Percentiles rank a stretch among this genome's conserved stretches.
These are phyloP conservation scores for Falco novaeseelandiae DNA, from an alignment of 2,797 vertebrate species.

Conservation along the genomic window DNA sequence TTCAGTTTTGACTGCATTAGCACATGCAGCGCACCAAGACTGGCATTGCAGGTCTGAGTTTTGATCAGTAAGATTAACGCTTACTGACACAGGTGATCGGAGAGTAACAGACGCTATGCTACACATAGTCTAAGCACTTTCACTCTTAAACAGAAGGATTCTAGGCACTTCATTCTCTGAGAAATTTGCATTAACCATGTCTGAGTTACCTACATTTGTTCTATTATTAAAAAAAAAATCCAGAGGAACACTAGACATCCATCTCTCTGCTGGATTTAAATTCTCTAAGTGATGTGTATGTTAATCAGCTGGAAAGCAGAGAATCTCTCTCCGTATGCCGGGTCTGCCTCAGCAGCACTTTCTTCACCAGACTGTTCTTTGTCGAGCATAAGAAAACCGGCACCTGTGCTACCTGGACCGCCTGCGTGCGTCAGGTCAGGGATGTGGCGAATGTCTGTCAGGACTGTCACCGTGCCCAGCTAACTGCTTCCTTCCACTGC, in stretches of 20 bases:
- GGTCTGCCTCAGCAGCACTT: not conserved
- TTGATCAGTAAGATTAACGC: not conserved
- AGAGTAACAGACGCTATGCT: not conserved
- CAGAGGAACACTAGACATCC: not conserved
- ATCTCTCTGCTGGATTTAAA: not conserved
- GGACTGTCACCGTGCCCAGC: not conserved
- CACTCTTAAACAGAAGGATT: not conserved
- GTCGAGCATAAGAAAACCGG: not conserved
- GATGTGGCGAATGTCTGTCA: accelerated
- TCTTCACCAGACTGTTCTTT: not conserved
- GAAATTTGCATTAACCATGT: not conserved
- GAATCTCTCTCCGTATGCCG: accelerated
- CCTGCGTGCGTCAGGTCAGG: not conserved
- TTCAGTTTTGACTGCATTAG: not conserved
- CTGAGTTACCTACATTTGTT: not conserved
- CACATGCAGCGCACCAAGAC: not conserved
- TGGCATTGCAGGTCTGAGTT: not conserved
- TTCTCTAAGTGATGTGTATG: accelerated
- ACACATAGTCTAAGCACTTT: not conserved
- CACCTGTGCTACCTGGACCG: not conserved
- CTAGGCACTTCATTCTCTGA: not conserved
- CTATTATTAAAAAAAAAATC: not conserved
- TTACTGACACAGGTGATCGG: not conserved
- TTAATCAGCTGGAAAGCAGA: not conserved
- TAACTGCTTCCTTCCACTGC: not conserved